A percentile compares a stretch with the other conserved stretches of the same genome.
These are phyloP conservation scores for Ormyrus nitidulus DNA, from an alignment of 2,888 invertebrate species.

Conservation along the genomic window DNA sequence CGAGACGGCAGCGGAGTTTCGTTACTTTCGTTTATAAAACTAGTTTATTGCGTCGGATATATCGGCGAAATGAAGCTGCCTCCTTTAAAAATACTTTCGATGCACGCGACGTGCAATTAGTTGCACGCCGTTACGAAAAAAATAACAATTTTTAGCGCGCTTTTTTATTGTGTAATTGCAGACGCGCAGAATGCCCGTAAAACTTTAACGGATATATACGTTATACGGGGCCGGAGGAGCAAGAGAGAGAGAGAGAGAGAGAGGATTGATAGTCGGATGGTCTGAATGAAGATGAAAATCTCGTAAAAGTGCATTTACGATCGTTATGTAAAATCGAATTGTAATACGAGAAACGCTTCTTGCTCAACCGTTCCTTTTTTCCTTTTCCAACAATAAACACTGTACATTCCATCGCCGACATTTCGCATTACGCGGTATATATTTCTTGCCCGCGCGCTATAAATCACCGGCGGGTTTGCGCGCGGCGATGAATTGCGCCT, in stretches of 20 bases:
- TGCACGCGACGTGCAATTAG: background rate
- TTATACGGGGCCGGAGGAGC: no score
- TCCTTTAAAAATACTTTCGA: no score
- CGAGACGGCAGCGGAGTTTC: no score
- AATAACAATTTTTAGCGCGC: conserved; percentile 7
- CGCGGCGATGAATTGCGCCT: no score
- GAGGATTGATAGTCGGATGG: background rate
- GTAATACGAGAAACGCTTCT: background rate
- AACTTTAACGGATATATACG: conserved; percentile 18
- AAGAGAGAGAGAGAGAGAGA: no score
- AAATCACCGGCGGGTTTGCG: background rate
- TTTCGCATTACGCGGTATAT: no score
- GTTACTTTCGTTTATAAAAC: no score
- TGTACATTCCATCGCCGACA: background rate
- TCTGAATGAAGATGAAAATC: background rate
- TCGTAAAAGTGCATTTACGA: conserved; percentile 35
- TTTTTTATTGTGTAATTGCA: conserved; percentile 1
- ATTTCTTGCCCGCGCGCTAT: background rate
- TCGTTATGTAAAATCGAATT: conserved; percentile 35
- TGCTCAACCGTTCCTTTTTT: no score
- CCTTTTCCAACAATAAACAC: background rate
- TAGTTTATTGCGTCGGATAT: no score
- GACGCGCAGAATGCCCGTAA: conserved; percentile 18
- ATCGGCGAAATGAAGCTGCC: no score
- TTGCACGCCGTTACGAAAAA: conserved; percentile 26